These are phyloP conservation scores for Eupithecia exiguata DNA, from an alignment of 2,888 invertebrate genomes.

Conservation along the genomic window DNA sequence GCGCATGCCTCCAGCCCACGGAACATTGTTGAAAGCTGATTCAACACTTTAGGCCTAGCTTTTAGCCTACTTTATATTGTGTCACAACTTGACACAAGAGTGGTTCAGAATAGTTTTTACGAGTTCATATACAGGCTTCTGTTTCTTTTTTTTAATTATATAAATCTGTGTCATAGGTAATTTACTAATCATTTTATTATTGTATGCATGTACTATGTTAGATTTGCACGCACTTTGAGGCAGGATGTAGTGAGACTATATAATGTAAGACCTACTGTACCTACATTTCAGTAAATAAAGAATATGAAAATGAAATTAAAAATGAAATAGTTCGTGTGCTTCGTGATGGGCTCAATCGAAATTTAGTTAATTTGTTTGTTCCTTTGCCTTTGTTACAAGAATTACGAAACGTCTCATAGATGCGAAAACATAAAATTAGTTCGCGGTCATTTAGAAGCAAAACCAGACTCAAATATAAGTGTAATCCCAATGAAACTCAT, in stretches of 20 bases:
- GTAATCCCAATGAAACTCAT: background rate
- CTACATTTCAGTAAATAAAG: too few species aligned
- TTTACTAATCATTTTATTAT: too few species aligned
- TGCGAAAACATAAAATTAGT: background rate
- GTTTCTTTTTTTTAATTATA: too few species aligned
- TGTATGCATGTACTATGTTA: too few species aligned
- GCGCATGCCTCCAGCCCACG: conserved; percentile 21
- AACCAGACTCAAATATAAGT: background rate
- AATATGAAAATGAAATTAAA: too few species aligned
- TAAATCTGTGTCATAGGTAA: too few species aligned
- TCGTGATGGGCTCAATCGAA: too few species aligned
- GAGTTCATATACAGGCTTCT: background rate
- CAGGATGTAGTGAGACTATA: too few species aligned
- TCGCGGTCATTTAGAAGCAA: background rate
- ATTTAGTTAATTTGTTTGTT: too few species aligned
- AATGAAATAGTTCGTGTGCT: too few species aligned
- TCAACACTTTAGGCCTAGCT: conserved; percentile 28
- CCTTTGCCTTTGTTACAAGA: background rate
- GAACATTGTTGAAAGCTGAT: conserved; percentile 22
- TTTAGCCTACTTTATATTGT: conserved; percentile 18
- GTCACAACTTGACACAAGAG: conserved; percentile 3
- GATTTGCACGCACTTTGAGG: too few species aligned
- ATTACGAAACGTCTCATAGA: background rate
- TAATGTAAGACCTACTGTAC: too few species aligned
- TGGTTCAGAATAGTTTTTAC: background rate